Evolutionary conservation across 2,797 vertebrate genomes (phyloP).

Genomic region (Rhinatrema bivittatum): DNA sequence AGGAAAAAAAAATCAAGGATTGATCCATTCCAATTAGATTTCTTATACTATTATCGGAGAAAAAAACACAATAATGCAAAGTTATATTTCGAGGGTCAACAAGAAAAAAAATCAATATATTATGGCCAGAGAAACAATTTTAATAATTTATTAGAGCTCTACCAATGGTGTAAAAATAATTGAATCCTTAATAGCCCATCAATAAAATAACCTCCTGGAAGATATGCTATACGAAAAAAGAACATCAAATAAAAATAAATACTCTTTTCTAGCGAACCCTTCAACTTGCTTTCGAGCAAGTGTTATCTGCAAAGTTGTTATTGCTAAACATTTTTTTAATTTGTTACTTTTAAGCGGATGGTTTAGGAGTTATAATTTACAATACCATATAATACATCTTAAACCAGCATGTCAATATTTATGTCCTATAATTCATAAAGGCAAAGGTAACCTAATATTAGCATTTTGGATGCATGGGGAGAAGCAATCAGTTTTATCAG

Average conservation of each 20-base stretch:
- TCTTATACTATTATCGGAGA: not conserved
- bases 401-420: no score
- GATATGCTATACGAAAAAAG: conserved; percentile 4
- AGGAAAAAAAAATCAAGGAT: not conserved
- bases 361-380: no score
- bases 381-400: no score
- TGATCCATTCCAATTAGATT: fast-evolving
- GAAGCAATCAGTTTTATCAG: no score
- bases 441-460: no score
- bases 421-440: no score
- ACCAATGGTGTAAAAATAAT: conserved; percentile 4
- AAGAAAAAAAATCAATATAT: conserved; percentile 16
- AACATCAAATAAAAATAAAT: not conserved
- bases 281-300: not conserved
- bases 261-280: not conserved
- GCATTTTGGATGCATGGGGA: no score
- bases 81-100: conserved; percentile 9
- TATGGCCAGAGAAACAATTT: conserved; percentile 20
- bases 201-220: not conserved
- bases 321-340: no score
- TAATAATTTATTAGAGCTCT: conserved; percentile 26
- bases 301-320: not conserved
- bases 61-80: conserved; percentile 5
- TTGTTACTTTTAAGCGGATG: no score
- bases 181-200: not conserved